These are phyloP conservation scores for Napeogenes sylphis DNA, from an alignment of 2,888 invertebrate species.

Conservation along the genomic window DNA sequence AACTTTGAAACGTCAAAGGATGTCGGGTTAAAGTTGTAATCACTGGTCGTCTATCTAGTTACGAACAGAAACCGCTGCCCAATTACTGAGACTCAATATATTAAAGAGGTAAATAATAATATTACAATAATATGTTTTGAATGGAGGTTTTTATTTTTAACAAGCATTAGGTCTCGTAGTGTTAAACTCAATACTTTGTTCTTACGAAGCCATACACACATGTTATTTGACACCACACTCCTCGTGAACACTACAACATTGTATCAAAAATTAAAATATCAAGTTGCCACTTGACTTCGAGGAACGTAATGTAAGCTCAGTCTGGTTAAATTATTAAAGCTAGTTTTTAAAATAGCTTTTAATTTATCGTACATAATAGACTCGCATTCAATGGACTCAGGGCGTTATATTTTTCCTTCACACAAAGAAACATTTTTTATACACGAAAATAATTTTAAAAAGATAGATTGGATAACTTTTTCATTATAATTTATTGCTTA, in stretches of 20 bases:
- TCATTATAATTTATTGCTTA: not conserved
- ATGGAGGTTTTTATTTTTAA: too few species aligned
- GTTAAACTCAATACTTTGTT: constrained; percentile 9
- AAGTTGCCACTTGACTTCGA: constrained; percentile 53
- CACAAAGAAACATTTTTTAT: too few species aligned
- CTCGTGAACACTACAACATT: constrained; percentile 51
- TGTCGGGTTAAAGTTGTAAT: too few species aligned
- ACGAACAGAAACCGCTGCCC: too few species aligned
- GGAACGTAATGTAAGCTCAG: constrained; percentile 51
- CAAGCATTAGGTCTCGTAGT: too few species aligned
- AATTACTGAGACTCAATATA: too few species aligned
- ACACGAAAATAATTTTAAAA: not conserved
- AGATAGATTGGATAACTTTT: constrained; percentile 14
- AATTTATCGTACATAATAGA: constrained; percentile 17
- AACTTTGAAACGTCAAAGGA: too few species aligned
- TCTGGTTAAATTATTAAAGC: constrained; percentile 23
- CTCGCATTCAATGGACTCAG: too few species aligned
- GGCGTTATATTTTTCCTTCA: constrained; percentile 5
- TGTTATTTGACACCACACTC: constrained; percentile 33
- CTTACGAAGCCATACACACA: constrained; percentile 28
- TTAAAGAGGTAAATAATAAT: too few species aligned
- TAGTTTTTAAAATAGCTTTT: constrained; percentile 23
- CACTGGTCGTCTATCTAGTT: too few species aligned
- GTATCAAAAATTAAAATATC: constrained; percentile 53
- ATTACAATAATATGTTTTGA: too few species aligned